Evolutionary conservation across 2,888 invertebrate genomes (phyloP), one percentile per base, ranked within the genome.

Genomic region (Polylopha cassiicola): DNA sequence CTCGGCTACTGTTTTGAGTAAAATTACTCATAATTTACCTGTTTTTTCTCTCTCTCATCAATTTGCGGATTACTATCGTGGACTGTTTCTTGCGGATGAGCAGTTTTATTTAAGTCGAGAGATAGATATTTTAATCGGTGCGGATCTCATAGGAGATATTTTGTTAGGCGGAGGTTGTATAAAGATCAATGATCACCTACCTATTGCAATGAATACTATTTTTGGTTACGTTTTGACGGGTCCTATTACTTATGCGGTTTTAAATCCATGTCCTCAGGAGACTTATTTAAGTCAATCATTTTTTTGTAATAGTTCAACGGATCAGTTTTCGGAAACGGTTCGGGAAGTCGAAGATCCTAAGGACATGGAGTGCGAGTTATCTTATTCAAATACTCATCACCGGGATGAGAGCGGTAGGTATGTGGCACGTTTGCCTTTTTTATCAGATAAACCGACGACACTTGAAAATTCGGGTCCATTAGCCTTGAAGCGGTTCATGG

Each of bases 401-500:
- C 18, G 30, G 3, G 11, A 30, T 13, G 10, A 10, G 2, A 7
- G 5, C n/a, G 30, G 30, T 8, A 21, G 13, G 4, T 30, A 13
- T 4, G 8, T 14, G n/a, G 20, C 10, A 14, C n/a, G 21, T 4
- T 14, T 30, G 8, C 30, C 30, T 11, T 8, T 30, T 8, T 14
- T 30, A 8, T 8, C 14, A 6, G 30, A 30, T 5, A 11, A 10
- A n/a, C 21, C 30, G 7, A n/a, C n/a, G n/a, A 2, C 13, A 1
- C 20, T 30, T 2, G 30, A 21, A 2, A 10, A n/a, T 9, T 27
- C 27, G 15, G 15, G 5, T 4, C 8, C 15, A 16, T 9, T 27
- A 5, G 27, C 27, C n/a, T 6, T 11, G 13, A 30, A 30, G 4
- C 18, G 30, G 13, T 30, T 30, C 14, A n/a, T 20, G 5, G 13